Evolutionary conservation across 2,888 invertebrate species (phyloP), one percentile per base, ranked within the genome.

Genomic region (Lithophane leautieri): DNA sequence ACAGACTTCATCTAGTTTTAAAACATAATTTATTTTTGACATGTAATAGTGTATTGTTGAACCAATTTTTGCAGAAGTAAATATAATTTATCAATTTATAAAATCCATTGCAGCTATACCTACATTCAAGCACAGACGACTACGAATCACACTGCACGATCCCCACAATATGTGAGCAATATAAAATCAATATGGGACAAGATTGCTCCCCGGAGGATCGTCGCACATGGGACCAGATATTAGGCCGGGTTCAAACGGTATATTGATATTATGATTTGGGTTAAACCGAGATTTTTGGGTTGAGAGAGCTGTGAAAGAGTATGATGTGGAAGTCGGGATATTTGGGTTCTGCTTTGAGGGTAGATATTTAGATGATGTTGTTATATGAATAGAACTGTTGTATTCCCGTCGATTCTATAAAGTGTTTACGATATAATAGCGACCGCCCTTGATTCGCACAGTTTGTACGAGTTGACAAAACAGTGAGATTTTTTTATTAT

Each of bases 161-260:
- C 79, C 81, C 81, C 77, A 81, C 90, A 89, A 90, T 91, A 89
- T 89, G 90, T 86, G 89, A 85, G 88, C 89, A 90, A 90, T 91
- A 91, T 89, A 93, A 92, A 92, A 93, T 93, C 92, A 90, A 93
- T 93, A 92, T 90, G 89, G 86, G 83, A 78, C 78, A 81, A 83
- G 85, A 92, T 91, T 87, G 91, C 84, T 89, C 93, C 91, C 90
- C 42, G 40, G 89, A 87, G 89, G 76, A 79, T 52, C 54, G 76
- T 22, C 84, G 80, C 91, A 91, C 87, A 90, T 91, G 91, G 90
- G 90, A 86, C 86, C 86, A 76, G 82, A 78, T 76, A 85, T 84
- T 83, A 79, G 73, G 79, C 68, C 67, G 75, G 87, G 86, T 86
- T 89, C 81, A 89, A 89, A 83, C 83, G 84, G 83, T 86, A 86